A percentile compares a stretch with the other conserved stretches of the same genome.
These are phyloP conservation scores for Cheirogaleus major DNA, from an alignment of 2,797 vertebrate species.

Conservation along the genomic window DNA sequence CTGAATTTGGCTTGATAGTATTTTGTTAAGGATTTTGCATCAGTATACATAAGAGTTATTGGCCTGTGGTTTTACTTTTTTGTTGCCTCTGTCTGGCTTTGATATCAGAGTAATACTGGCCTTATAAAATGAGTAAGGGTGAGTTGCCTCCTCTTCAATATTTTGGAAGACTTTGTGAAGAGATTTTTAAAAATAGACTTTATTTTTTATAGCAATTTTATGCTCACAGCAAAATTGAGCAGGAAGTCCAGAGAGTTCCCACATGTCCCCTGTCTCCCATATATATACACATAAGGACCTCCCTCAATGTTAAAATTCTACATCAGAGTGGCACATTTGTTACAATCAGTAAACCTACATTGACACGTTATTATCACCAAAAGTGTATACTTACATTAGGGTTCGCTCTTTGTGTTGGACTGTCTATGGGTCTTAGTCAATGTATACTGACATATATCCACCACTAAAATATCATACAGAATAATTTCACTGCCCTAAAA, in stretches of 20 bases:
- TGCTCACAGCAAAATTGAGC: not conserved
- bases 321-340: not conserved
- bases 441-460: not conserved
- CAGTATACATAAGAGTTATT: not conserved
- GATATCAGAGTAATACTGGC: not conserved
- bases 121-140: not conserved
- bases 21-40: not conserved
- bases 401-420: not conserved
- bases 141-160: not conserved
- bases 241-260: not conserved
- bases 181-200: not conserved
- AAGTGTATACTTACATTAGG: not conserved
- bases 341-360: not conserved
- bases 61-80: not conserved
- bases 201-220: not conserved
- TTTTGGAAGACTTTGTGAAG: not conserved
- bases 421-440: not conserved
- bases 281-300: not conserved
- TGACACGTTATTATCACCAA: not conserved
- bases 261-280: not conserved
- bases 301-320: not conserved
- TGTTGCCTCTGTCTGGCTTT: not conserved
- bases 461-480: not conserved
- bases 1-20: not conserved
- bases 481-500: not conserved